Percentiles rank a stretch among this genome's conserved stretches.
These are phyloP conservation scores for Lycocerus yunnanus DNA, from an alignment of 2,888 invertebrate species.

Conservation along the genomic window DNA sequence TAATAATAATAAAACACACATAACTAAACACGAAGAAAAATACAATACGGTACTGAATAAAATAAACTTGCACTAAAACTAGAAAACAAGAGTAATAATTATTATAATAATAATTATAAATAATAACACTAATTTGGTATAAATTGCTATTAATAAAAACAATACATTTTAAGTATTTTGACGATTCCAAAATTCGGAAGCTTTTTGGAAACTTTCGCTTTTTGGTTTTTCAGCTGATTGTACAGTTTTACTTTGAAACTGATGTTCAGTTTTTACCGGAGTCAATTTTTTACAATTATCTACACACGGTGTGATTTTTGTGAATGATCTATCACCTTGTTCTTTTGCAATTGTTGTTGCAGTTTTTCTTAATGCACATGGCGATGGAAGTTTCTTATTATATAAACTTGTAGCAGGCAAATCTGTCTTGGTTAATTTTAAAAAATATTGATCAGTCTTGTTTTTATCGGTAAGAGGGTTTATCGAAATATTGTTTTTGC, in stretches of 20 bases:
- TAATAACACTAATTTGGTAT: constrained; percentile 32
- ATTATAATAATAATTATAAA: constrained; percentile 15
- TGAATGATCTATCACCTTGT: constrained; percentile 44
- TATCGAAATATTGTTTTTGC: background rate
- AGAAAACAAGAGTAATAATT: constrained; percentile 30
- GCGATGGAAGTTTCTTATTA: constrained; percentile 41
- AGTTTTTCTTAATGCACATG: constrained; percentile 55
- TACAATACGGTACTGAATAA: constrained; percentile 9
- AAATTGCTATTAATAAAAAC: constrained; percentile 10
- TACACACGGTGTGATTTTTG: constrained; percentile 36
- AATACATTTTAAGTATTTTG: constrained; percentile 34
- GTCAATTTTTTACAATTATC: background rate
- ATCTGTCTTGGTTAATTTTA: constrained; percentile 36
- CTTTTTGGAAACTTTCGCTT: constrained; percentile 53
- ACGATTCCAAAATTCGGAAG: constrained; percentile 54
- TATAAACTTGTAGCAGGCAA: constrained; percentile 50
- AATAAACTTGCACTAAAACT: constrained; percentile 39
- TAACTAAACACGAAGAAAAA: constrained; percentile 12
- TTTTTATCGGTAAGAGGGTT: background rate
- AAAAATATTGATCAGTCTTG: constrained; percentile 1
- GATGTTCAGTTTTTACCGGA: background rate
- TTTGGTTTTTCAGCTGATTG: constrained; percentile 43
- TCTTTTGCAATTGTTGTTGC: constrained; percentile 55
- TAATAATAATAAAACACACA: background rate
- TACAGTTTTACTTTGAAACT: constrained; percentile 7